Base-by-base conservation (phyloP, 2,797 vertebrate species). In the Prionace glauca region DNA sequence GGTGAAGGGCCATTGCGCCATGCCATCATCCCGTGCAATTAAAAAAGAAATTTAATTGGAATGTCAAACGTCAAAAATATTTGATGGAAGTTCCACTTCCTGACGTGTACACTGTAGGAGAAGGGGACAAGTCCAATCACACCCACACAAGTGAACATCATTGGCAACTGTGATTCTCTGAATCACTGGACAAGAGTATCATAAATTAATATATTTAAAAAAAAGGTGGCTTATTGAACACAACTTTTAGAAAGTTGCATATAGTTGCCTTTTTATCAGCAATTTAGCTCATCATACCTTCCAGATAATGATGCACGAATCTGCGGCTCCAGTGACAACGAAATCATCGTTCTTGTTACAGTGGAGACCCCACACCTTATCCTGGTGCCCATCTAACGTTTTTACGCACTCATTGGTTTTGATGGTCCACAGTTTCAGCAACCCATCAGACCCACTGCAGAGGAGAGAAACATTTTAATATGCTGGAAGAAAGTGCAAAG, bases 321-420 rank as follows among this genome's bases (percentile, higher is more conserved):
- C 99, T 0, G 98, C 98, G 7, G 98, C 98, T 0, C 98, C 99
- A 0, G 98, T 99, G 96, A 99, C 98, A 16, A 99, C 97, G 71
- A 96, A 96, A 95, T 98, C 97, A 0, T 99, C 99, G 45, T 97
- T 98, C 96, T 96, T 97, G 97, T 97, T 99, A 96, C 96, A 96
- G 62, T 99, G 98, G n/a, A 99, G 98, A 79, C 98, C 99, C 99
- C 99, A 99, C 96, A 99, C 98, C 97, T 99, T 99, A 96, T 99
- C 98, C 96, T 99, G 98, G 0, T 99, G 99, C 60, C 97, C 98
- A 0, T 99, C 99, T 79, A 99, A 96, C 0, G 99, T 99, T 97
- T 98, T 98, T 96, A 99, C 98, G 10, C 99, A 99, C 96, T 99
- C 99, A 0, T 99, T 99, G 79, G 97, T 99, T 97, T 99, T 99